Percentiles rank a stretch among this genome's conserved stretches.
Evolutionary conservation across 2,113 vertebrate genomes (phyloP).

Genomic region (Pongo abelii): DNA sequence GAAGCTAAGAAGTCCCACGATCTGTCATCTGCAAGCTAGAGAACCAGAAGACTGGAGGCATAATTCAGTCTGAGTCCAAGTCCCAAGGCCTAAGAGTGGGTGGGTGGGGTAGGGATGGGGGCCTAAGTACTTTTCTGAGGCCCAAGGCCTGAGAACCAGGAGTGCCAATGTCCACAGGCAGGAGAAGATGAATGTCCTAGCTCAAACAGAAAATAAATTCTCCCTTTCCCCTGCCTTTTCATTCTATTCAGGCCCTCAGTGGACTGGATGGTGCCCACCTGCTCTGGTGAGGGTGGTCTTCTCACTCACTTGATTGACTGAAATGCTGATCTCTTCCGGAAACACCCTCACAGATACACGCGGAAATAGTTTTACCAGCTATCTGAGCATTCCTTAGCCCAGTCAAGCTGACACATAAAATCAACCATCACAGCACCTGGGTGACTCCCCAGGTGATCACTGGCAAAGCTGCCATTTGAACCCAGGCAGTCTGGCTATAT

Average conservation of each 20-base stretch:
- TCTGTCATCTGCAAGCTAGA: neutral
- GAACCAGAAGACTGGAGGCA: rapidly evolving
- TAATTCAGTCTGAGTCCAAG: neutral
- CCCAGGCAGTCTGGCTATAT: neutral
- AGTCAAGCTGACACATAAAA: neutral
- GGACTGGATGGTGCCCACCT: neutral
- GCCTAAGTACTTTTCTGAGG: neutral
- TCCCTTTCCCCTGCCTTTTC: neutral
- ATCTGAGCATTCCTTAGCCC: neutral
- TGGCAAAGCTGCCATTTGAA: too few species aligned
- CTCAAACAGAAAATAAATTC: neutral
- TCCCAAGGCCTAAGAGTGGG: neutral
- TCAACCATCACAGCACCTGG: neutral
- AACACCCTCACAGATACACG: neutral
- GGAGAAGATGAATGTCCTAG: neutral
- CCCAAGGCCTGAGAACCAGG: neutral
- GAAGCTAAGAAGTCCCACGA: neutral
- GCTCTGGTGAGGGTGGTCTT: neutral
- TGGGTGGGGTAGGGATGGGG: neutral
- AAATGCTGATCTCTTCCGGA: neutral
- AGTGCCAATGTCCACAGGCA: neutral
- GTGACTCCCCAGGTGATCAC: neutral
- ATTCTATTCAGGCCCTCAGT: neutral
- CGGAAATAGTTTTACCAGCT: neutral
- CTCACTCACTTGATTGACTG: neutral